A percentile compares a stretch with the other conserved stretches of the same genome.
phyloP scores from a whole-genome alignment of 1,140 invertebrate species.

The Geopemphigus sp. region DNA sequence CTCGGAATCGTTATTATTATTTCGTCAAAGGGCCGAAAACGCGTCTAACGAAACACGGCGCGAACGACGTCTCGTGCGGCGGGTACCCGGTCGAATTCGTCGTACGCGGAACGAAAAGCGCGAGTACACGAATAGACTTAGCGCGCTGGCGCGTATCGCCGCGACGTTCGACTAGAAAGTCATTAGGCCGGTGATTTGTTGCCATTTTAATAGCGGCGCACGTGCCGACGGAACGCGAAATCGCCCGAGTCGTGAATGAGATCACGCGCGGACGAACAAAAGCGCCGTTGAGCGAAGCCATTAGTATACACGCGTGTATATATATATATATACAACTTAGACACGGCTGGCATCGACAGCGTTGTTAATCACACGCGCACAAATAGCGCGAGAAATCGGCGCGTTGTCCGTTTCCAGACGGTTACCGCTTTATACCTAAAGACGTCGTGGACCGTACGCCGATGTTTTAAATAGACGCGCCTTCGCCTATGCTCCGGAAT shows the following conservation, averaged over 20 bases:
- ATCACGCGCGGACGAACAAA: constrained; percentile 13
- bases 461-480: not conserved
- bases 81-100: no score
- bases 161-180: constrained; percentile 27
- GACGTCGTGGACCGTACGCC: not conserved
- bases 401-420: not conserved
- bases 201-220: constrained; percentile 34
- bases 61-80: no score
- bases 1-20: no score
- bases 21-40: not conserved
- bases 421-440: no score
- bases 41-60: not conserved
- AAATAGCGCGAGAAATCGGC: not conserved
- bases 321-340: not conserved
- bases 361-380: not conserved
- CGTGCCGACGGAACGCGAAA: constrained; percentile 45
- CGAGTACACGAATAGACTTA: no score
- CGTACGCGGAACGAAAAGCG: no score
- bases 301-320: not conserved
- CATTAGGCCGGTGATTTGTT: constrained; percentile 45
- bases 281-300: constrained; percentile 17
- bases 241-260: constrained; percentile 15
- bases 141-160: not conserved
- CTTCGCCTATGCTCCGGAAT: no score
- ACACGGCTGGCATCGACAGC: not conserved